phyloP scores from a whole-genome alignment of 2,888 invertebrate genomes.

The Drosophila limbata region DNA sequence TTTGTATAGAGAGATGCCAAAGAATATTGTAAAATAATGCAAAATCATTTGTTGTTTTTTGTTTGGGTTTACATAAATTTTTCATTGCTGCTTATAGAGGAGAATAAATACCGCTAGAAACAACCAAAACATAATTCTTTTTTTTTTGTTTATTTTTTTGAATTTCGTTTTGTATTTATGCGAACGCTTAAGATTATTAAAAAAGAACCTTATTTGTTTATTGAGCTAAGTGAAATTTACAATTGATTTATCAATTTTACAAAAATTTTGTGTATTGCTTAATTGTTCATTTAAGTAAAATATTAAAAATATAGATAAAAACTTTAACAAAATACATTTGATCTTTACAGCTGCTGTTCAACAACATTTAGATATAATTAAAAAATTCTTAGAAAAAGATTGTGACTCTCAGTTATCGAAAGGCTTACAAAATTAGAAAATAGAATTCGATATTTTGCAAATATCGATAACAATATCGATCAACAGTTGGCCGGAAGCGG shows the following conservation, averaged over 20 bases:
- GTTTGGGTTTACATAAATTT: constrained; percentile 17
- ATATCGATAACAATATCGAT: constrained; percentile 73
- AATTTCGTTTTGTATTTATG: constrained; percentile 54
- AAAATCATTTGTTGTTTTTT: constrained; percentile 20
- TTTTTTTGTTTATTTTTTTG: constrained; percentile 47
- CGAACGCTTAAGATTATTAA: constrained; percentile 47
- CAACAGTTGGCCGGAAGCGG: constrained; percentile 46
- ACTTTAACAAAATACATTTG: constrained; percentile 66
- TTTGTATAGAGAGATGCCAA: neutral
- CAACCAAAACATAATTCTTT: constrained; percentile 49
- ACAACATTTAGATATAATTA: constrained; percentile 55
- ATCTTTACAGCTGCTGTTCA: constrained; percentile 78
- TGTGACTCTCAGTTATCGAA: constrained; percentile 58
- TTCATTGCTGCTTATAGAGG: constrained; percentile 5
- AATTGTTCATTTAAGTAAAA: constrained; percentile 39
- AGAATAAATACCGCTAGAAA: constrained; percentile 35
- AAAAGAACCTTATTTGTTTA: constrained; percentile 48
- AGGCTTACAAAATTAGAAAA: constrained; percentile 60
- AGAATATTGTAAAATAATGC: constrained; percentile 45
- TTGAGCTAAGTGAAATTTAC: constrained; percentile 57
- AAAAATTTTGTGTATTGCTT: constrained; percentile 38
- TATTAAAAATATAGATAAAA: constrained; percentile 41
- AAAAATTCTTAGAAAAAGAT: constrained; percentile 37
- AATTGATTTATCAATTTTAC: constrained; percentile 53
- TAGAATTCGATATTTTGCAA: constrained; percentile 59